phyloP scores from a whole-genome alignment of 2,888 invertebrate species.

The Drepana falcataria region DNA sequence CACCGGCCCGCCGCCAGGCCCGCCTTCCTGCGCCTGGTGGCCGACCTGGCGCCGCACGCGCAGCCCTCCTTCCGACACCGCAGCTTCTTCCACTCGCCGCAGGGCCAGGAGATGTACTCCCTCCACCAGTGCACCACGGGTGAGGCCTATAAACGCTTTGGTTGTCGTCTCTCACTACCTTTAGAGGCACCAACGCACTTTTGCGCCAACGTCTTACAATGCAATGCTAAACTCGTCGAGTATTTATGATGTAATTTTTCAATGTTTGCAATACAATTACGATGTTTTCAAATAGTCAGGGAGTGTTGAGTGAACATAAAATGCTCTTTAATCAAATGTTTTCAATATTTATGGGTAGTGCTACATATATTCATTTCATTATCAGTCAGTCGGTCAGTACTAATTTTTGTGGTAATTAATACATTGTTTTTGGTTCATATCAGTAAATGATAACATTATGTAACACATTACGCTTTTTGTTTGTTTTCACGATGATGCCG shows the following conservation, averaged over 20 bases:
- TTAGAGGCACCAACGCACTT: too few relatives aligned
- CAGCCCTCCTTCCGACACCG: conserved; percentile 78
- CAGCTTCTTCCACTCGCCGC: conserved; percentile 82
- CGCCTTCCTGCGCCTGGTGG: conserved; percentile 89
- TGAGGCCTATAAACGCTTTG: conserved; percentile 19
- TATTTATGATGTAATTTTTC: too few relatives aligned
- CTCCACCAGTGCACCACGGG: conserved; percentile 53
- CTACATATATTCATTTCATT: too few relatives aligned
- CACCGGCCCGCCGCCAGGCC: conserved; percentile 89
- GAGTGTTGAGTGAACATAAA: not conserved
- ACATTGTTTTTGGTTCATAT: conserved; percentile 16
- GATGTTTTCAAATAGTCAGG: not conserved
- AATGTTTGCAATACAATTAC: not conserved
- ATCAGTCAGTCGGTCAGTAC: too few relatives aligned
- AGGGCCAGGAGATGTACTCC: conserved; percentile 77
- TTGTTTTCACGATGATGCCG: conserved; percentile 48
- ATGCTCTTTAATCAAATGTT: too few relatives aligned
- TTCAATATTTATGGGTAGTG: too few relatives aligned
- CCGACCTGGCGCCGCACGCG: conserved; percentile 83
- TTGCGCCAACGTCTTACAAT: too few relatives aligned
- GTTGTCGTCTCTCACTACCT: not conserved
- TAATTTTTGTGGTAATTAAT: too few relatives aligned
- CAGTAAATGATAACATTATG: conserved; percentile 59
- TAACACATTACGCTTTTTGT: conserved; percentile 41
- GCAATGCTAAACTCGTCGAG: too few relatives aligned